Conservation (phyloP, 2,113 vertebrate species). For the Ameiurus melas region DNA sequence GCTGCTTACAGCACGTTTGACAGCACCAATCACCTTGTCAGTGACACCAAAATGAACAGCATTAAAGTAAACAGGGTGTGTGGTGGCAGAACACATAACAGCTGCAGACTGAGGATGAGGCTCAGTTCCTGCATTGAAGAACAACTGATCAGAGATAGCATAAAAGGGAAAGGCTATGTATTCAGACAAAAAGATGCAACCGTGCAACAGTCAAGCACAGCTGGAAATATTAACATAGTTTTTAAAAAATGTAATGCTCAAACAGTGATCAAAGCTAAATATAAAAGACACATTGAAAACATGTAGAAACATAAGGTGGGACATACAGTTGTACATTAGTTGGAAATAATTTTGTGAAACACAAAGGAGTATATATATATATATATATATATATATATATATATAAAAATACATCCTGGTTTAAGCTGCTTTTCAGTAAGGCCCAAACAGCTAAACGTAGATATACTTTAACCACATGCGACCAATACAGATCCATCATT, state of each 20-base stretch:
- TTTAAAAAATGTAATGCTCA: neutral
- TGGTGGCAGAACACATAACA: neutral
- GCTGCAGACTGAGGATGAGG: slow-evolving; percentile 5
- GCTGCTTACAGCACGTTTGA: neutral
- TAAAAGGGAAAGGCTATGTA: neutral
- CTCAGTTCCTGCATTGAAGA: neutral
- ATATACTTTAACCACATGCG: no score
- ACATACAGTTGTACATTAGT: neutral
- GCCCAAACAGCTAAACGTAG: no score
- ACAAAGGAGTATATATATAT: no score
- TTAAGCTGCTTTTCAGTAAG: no score
- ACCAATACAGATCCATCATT: no score
- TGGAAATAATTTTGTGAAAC: no score
- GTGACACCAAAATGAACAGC: neutral
- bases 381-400: no score
- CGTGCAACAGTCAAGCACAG: neutral
- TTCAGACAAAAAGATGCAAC: neutral
- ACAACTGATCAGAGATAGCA: neutral
- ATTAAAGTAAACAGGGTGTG: slow-evolving; percentile 24
- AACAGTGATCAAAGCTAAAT: neutral
- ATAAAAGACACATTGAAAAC: neutral
- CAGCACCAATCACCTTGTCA: slow-evolving; percentile 3
- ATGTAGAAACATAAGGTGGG: neutral
- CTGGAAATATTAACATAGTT: neutral
- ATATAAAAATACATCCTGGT: no score